Evolutionary conservation across 2,888 invertebrate species (phyloP), one percentile per base, ranked within the genome.

Genomic region (Drosophila nr. perissopoda): DNA sequence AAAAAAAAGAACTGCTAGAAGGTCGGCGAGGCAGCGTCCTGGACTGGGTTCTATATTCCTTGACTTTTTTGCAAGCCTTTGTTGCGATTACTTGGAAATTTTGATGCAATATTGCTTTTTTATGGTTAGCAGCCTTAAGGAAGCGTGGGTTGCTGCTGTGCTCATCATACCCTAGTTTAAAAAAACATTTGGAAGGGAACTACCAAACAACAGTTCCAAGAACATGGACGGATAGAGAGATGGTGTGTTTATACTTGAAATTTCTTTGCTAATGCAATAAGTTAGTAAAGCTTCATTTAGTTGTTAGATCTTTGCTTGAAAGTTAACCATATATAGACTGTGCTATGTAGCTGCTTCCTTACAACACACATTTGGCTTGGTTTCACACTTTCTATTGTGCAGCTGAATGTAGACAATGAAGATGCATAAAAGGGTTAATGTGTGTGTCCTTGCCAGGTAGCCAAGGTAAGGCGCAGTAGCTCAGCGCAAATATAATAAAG

Each of bases 11-110:
- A 48, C 21, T 42, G 36, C n/a, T 46, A 33, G 67, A 80, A 80
- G 77, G 76, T 65, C 76, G 40, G 13, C 10, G 29, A 29, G 38
- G 48, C 27, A 34, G 8, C 29, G 27, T 61, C 34, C 58, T 29
- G 13, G 18, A 29, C 53, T 64, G 63, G 79, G 79, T 69, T 71
- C 76, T 76, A 82, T 53, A 71, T 79, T 59, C 36, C 42, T 73
- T 83, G 88, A 87, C 88, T 89, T 89, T 87, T 79, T 79, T 78
- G 74, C 90, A 87, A 87, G 74, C 88, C 90, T 87, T 87, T 87
- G 90, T 87, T 58, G n/a, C 36, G 16, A 56, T 68, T 75, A 80
- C 70, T n/a, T 27, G 67, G 83, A 86, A 86, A 31, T 21, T 34
- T 48, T 62, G 59, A 62, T 73, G 74, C 56, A 62, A 70, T 57